Evolutionary conservation across 1,140 invertebrate genomes (phyloP), one percentile per base, ranked within the genome.

Genomic region (Orussus abietinus): DNA sequence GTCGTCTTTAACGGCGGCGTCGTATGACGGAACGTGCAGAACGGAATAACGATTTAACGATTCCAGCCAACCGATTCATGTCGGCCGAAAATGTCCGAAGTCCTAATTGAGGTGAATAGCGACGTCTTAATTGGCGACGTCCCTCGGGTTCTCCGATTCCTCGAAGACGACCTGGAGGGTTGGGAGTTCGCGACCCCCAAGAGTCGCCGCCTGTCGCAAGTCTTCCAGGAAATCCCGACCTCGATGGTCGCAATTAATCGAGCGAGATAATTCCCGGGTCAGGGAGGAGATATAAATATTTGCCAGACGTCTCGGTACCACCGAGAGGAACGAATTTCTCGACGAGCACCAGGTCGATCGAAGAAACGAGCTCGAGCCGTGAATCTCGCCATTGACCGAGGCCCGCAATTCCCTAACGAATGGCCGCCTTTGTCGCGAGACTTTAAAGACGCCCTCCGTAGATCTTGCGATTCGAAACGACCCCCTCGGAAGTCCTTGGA

Each of bases 91-190:
- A n/a, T n/a, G n/a, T n/a, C n/a, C n/a, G n/a, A n/a, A n/a, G n/a
- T n/a, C n/a, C n/a, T n/a, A n/a, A n/a, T n/a, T n/a, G n/a, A n/a
- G n/a, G n/a, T n/a, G n/a, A n/a, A n/a, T n/a, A n/a, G n/a, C n/a
- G n/a, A 55, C 45, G 37, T 59, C 43, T 56, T 52, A 57, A 57
- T 59, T 62, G 53, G 45, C 43, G 43, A 50, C 51, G 45, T 51
- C 51, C 51, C 48, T 46, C 18, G 42, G 48, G 25, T 32, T 20
- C 15, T 17, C 18, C 10, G 11, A 36, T 9, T 9, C 15, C 10
- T 18, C 13, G 18, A 11, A 19, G 18, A 36, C 13, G 18, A n/a
- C n/a, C n/a, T n/a, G n/a, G 18, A 20, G 12, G 21, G 34, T 36
- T 18, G n/a, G n/a, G n/a, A n/a, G n/a, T n/a, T n/a, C n/a, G n/a